Evolutionary conservation across 2,113 vertebrate species (phyloP).

Genomic region (Fulmarus glacialis): DNA sequence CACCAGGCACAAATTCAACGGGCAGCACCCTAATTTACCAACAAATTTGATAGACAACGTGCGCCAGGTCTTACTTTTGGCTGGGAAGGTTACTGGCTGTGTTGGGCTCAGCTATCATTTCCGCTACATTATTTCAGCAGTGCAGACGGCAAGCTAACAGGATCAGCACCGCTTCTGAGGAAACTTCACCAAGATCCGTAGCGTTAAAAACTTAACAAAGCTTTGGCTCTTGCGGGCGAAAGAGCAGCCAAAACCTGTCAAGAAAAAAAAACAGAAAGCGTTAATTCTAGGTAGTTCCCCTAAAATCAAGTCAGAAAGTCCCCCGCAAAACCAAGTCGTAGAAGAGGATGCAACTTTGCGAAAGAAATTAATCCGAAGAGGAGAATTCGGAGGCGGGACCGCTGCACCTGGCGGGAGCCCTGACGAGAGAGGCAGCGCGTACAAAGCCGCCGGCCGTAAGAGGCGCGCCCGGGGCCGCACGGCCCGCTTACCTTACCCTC

Average conservation of each 20-base stretch:
- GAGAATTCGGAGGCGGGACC: rapidly evolving
- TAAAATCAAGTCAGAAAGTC: not conserved
- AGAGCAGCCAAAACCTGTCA: not conserved
- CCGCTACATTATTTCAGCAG: slow-evolving; percentile 66
- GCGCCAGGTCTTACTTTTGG: slow-evolving; percentile 74
- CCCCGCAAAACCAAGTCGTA: not conserved
- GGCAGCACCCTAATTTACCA: not conserved
- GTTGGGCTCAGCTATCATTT: slow-evolving; percentile 86
- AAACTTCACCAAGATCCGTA: not conserved
- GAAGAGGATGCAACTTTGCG: no score
- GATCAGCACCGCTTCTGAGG: not conserved
- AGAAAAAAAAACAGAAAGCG: not conserved
- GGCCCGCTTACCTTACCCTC: not conserved
- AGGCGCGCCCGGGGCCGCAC: not conserved
- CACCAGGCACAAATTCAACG: not conserved
- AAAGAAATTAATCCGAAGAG: rapidly evolving
- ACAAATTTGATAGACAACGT: rapidly evolving
- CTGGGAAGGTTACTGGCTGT: slow-evolving; percentile 55
- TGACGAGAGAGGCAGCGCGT: not conserved
- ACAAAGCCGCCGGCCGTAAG: not conserved
- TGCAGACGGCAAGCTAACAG: not conserved
- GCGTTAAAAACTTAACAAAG: not conserved
- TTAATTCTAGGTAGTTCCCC: not conserved
- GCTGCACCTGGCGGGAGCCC: not conserved
- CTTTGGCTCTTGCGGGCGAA: not conserved